Percentiles rank a stretch among this genome's conserved stretches.
Conservation (phyloP, 2,797 vertebrate species). For the Eleutherodactylus coqui region DNA sequence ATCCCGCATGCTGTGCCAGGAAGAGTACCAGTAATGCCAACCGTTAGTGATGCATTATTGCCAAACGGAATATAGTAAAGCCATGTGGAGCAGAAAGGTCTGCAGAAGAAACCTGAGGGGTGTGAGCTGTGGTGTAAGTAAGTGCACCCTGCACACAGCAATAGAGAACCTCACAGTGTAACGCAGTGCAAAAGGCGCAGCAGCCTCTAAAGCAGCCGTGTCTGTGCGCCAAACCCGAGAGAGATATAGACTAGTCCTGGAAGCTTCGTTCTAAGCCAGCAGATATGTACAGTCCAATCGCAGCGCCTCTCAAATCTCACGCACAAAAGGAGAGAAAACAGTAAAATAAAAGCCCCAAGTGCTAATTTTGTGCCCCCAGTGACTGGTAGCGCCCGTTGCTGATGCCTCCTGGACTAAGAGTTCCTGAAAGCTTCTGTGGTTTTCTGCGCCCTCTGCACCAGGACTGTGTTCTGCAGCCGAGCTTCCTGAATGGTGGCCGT, state of each 20-base stretch:
- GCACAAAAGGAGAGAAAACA: not conserved
- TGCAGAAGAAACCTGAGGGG: constrained; percentile 11
- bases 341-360: not conserved
- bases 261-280: no score
- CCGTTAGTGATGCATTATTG: not conserved
- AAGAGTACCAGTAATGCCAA: not conserved
- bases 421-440: constrained; percentile 73
- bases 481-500: constrained; percentile 87
- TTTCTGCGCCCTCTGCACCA: constrained; percentile 87
- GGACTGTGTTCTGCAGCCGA: constrained; percentile 85
- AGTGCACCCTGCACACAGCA: constrained; percentile 2
- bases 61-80: constrained; percentile 8
- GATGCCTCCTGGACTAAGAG: constrained; percentile 10
- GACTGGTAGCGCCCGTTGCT: not conserved
- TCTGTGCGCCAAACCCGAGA: no score
- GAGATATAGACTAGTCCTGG: no score
- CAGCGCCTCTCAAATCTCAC: constrained; percentile 41
- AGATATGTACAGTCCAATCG: constrained; percentile 39
- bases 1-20: not conserved
- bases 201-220: not conserved
- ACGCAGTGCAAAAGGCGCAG: not conserved
- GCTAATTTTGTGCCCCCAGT: not conserved
- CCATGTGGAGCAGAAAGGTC: not conserved
- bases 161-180: not conserved
- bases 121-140: not conserved